phyloP scores from a whole-genome alignment of 2,888 invertebrate species.

The Drosophila conformis region DNA sequence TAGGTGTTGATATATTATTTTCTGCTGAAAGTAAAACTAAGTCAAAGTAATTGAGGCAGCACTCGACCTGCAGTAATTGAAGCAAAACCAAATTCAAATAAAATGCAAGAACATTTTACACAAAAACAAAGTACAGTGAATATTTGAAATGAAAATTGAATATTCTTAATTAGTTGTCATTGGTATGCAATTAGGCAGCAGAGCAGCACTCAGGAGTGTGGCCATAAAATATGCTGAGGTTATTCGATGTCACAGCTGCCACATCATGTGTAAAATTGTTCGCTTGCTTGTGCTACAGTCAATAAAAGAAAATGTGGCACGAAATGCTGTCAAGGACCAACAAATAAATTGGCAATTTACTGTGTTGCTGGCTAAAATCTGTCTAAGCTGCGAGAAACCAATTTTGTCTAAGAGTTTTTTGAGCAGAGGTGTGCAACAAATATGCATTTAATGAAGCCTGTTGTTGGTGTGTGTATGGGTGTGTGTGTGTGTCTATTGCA shows the following conservation, averaged over 20 bases:
- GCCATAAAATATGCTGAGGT: slow-evolving; percentile 35
- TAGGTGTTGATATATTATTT: slow-evolving; percentile 11
- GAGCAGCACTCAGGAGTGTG: slow-evolving; percentile 8
- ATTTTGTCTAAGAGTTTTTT: slow-evolving; percentile 47
- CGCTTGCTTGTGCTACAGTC: slow-evolving; percentile 40
- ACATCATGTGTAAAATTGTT: slow-evolving; percentile 60
- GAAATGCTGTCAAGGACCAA: slow-evolving; percentile 30
- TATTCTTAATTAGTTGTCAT: slow-evolving; percentile 46
- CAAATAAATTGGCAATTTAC: slow-evolving; percentile 75
- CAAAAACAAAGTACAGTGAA: slow-evolving; percentile 12
- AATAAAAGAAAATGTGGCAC: slow-evolving; percentile 55
- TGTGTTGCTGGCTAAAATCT: slow-evolving; percentile 33
- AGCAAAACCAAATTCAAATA: slow-evolving; percentile 27
- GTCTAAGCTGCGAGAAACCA: slow-evolving; percentile 40
- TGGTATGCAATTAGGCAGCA: slow-evolving; percentile 17
- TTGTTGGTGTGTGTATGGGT: slow-evolving; percentile 21
- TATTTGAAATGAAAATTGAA: slow-evolving; percentile 33
- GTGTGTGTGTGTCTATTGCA: slow-evolving; percentile 30
- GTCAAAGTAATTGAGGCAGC: slow-evolving; percentile 13
- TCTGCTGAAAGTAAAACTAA: slow-evolving; percentile 6
- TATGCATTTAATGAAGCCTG: slow-evolving; percentile 67
- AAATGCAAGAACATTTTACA: slow-evolving; percentile 20
- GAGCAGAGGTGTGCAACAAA: slow-evolving; percentile 62
- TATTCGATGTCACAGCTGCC: slow-evolving; percentile 30
- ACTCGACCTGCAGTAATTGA: slow-evolving; percentile 18